Evolutionary conservation across 2,797 vertebrate species (phyloP).

Genomic region (Okamejei kenojei): DNA sequence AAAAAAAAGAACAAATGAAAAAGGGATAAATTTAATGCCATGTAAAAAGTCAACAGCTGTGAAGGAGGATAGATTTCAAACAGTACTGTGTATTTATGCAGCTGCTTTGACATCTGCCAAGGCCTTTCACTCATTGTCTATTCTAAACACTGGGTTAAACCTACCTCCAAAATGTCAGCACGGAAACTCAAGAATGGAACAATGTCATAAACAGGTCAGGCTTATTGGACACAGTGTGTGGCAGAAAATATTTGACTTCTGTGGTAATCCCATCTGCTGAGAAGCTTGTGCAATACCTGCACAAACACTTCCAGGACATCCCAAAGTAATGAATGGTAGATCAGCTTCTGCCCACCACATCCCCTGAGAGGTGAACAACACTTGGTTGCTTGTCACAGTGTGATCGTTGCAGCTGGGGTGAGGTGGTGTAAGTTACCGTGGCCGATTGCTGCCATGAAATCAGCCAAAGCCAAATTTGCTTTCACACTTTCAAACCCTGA

Average conservation of each 20-base stretch:
- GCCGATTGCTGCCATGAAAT: not conserved
- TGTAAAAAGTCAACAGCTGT: slow-evolving; percentile 18
- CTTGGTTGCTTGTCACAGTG: not conserved
- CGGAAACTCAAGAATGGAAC: not conserved
- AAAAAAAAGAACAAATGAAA: not conserved
- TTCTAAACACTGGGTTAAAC: slow-evolving; percentile 17
- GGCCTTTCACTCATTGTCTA: slow-evolving; percentile 34
- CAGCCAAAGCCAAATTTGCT: no score
- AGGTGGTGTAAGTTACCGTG: not conserved
- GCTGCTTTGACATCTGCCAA: slow-evolving; percentile 2
- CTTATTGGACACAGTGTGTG: not conserved
- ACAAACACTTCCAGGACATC: not conserved
- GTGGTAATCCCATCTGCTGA: not conserved
- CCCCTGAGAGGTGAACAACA: not conserved
- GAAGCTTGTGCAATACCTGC: not conserved
- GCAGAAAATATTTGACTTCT: slow-evolving; percentile 25
- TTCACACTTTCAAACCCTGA: not conserved
- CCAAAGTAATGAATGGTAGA: not conserved
- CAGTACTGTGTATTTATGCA: slow-evolving; percentile 18
- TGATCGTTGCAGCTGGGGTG: not conserved
- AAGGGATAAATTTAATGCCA: not conserved
- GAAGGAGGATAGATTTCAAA: slow-evolving; percentile 32
- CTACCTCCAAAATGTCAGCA: slow-evolving; percentile 7
- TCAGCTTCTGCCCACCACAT: not conserved
- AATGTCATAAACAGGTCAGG: not conserved